Evolutionary conservation across 2,888 invertebrate species (phyloP), one percentile per base, ranked within the genome.

Genomic region (Mactromeris polynyma): DNA sequence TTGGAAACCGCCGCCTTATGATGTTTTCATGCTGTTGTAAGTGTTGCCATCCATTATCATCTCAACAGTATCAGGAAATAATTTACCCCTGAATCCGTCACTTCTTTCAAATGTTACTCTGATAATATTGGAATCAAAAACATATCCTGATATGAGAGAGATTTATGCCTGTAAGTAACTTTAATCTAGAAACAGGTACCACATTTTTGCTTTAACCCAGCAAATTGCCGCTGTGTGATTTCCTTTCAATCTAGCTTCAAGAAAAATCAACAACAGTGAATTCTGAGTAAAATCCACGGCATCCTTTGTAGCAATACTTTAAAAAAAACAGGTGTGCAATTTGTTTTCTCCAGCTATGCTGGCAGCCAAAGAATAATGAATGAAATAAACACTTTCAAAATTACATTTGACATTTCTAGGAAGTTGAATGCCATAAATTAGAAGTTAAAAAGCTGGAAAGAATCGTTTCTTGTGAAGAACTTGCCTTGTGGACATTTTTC

Each of bases 291-390:
- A 54, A 6, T 21, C 3, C 7, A 4, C 54, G 3, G 54, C 54
- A 6, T 54, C 54, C 54, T 54, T 54, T 54, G 54, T 58, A 58
- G 31, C 33, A 73, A 33, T 19, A 26, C 14, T 73, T 73, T 11
- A 33, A 73, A 33, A 69, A 73, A 73, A 73, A 73, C 73, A 73
- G 73, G 73, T 73, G 73, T 73, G 73, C 73, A 73, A 73, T 73
- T 73, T 2, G 73, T 73, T 73, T 73, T 33, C 73, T 73, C 26
- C 26, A 73, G 26, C 36, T 3, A 36, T 11, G 73, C 73, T 73
- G 33, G 73, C 73, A 73, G 73, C 19, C 73, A 73, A 19, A 36
- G 73, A 36, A 36, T 73, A 36, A 31, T 33, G 73, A 73, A 73
- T 73, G 73, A 73, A 73, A 73, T 73, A 73, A 73, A 73, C 73